Evolutionary conservation across 2,113 vertebrate genomes (phyloP).

Genomic region (Parus major): DNA sequence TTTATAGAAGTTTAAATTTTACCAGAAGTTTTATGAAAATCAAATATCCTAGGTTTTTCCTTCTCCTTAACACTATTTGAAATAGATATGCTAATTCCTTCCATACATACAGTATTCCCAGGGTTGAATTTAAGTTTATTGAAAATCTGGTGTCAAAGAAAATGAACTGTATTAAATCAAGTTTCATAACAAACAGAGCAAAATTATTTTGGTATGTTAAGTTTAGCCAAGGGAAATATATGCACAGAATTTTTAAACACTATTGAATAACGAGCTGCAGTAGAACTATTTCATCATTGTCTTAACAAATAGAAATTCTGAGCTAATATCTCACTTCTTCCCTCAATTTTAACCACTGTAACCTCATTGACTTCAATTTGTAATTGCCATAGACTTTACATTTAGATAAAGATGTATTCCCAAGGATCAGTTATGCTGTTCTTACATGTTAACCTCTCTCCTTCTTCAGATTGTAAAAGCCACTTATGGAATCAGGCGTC

Average conservation of each 20-base stretch:
- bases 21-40: conserved; percentile 31
- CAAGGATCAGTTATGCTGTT: neutral
- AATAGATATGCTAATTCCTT: conserved; percentile 21
- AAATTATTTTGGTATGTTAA: neutral
- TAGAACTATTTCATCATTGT: neutral
- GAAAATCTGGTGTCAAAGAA: neutral
- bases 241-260: neutral
- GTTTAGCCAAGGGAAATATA: neutral
- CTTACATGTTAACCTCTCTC: neutral
- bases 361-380: neutral
- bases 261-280: neutral
- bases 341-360: neutral
- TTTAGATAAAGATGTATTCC: neutral
- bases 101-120: neutral
- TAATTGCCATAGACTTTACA: neutral
- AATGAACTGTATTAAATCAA: conserved; percentile 7
- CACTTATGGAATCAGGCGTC: neutral
- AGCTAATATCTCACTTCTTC: neutral
- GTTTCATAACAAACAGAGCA: neutral
- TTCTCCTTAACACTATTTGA: neutral
- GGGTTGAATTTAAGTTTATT: neutral
- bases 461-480: neutral
- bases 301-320: neutral
- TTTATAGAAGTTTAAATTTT: neutral
- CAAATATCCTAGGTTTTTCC: neutral